Percentiles rank a stretch among this genome's conserved stretches.
phyloP scores from a whole-genome alignment of 2,888 invertebrate genomes.

The Aproaerema taeniolella region DNA sequence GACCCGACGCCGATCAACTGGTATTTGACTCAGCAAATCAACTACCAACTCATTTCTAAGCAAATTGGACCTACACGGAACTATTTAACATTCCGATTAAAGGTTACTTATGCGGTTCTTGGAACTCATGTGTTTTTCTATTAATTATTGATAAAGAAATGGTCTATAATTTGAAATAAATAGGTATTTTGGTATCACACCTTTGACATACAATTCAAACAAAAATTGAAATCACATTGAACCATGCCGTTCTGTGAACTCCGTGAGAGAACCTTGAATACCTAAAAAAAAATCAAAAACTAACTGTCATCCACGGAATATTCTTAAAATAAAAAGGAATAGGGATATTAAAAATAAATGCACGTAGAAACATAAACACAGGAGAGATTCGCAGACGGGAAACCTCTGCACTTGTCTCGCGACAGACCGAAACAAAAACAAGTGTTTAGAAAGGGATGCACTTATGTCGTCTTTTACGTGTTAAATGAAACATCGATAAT shows the following conservation, averaged over 20 bases:
- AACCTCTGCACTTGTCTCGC: conserved; percentile 52
- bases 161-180: too few species aligned
- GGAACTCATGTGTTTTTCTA: too few species aligned
- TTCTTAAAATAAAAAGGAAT: neutral
- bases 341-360: conserved; percentile 11
- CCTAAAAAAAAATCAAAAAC: too few species aligned
- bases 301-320: too few species aligned
- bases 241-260: too few species aligned
- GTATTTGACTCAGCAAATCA: conserved; percentile 64
- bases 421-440: conserved; percentile 71
- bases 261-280: too few species aligned
- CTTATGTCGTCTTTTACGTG: conserved; percentile 45
- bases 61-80: conserved; percentile 44
- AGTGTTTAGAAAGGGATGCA: conserved; percentile 60
- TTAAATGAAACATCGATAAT: conserved; percentile 72
- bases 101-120: too few species aligned
- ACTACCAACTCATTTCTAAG: conserved; percentile 52
- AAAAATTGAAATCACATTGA: too few species aligned
- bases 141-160: too few species aligned
- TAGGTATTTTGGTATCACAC: too few species aligned
- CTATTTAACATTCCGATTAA: conserved; percentile 29
- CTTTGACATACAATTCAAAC: too few species aligned
- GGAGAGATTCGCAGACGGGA: conserved; percentile 43
- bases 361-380: conserved; percentile 33
- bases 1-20: conserved; percentile 73